Evolutionary conservation across 2,797 vertebrate genomes (phyloP), one percentile per base, ranked within the genome.

Genomic region (Etheostoma nigrum): DNA sequence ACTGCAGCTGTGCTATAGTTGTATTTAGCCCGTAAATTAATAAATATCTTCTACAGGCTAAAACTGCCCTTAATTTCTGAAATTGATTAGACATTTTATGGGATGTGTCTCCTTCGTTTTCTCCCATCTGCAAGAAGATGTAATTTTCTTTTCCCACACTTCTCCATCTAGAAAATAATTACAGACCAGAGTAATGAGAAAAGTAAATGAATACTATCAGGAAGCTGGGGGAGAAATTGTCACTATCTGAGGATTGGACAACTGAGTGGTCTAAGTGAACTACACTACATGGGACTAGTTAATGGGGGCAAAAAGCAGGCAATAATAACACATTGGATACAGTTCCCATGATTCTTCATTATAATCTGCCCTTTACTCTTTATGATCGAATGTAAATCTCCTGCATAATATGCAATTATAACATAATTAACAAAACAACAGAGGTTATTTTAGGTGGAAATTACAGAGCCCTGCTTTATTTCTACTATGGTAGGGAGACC

Each of bases 31-130:
- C 11, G 36, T 82, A 79, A 83, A 90, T 87, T 82, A 88, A 90
- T 91, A 91, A 86, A 89, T 87, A 83, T 85, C 62, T 88, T 86
- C 67, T 23, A 67, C 66, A 47, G 58, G 55, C 67, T 76, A 81
- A 74, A 84, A 86, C 70, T 86, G 75, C 25, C 73, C 85, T 87
- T 83, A 80, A 86, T 86, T 79, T 84, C 67, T 61, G 62, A 86
- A 91, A 89, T 83, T 87, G 89, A 93, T 90, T 81, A 67, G 85
- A 91, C 77, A 68, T 61, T 85, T 93, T 89, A 90, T 87, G 47
- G 48, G 74, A 84, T 83, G 73, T 62, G 67, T 84, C 85, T 83
- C 36, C 75, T 71, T 86, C 70, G 54, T 80, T 79, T 85, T 44
- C 76, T 86, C 51, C 83, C 81, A 90, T 90, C 88, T 90, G 81